Evolutionary conservation across 2,888 invertebrate genomes (phyloP).

Genomic region (Bombyx huttoni): DNA sequence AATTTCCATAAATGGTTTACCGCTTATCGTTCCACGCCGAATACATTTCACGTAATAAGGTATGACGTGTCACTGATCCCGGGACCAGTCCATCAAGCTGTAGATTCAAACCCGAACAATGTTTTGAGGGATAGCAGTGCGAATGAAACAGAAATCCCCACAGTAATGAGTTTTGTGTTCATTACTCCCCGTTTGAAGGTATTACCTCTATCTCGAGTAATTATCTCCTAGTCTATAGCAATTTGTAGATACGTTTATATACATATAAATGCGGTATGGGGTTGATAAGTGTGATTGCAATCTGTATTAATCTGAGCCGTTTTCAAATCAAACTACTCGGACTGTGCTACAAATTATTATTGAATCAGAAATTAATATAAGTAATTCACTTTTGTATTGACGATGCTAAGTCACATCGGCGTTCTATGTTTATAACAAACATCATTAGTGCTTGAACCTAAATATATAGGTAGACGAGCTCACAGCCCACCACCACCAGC

Average conservation of each 20-base stretch:
- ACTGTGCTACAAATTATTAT: not conserved
- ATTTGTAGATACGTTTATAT: constrained; percentile 10
- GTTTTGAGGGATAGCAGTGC: constrained; percentile 34
- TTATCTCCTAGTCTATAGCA: constrained; percentile 38
- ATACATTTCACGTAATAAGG: constrained; percentile 51
- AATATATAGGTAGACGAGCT: no score
- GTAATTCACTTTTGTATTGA: no score
- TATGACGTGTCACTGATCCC: constrained; percentile 26
- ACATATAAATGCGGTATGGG: constrained; percentile 6
- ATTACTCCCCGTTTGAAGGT: constrained; percentile 28
- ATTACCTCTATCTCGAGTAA: constrained; percentile 43
- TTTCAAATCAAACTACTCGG: not conserved
- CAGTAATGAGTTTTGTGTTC: constrained; percentile 38
- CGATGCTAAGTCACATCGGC: no score
- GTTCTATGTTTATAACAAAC: no score
- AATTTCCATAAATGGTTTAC: constrained; percentile 69
- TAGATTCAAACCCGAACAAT: constrained; percentile 26
- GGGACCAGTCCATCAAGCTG: constrained; percentile 7
- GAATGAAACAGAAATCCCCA: constrained; percentile 41
- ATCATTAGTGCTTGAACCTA: no score
- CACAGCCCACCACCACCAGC: no score
- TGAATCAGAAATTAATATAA: no score
- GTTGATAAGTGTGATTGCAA: not conserved
- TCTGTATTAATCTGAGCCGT: not conserved
- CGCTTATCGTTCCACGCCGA: constrained; percentile 49